Base-by-base conservation (phyloP, 37 sponge, comb jelly and placozoan species). In the Dysidea cf. avara region DNA sequence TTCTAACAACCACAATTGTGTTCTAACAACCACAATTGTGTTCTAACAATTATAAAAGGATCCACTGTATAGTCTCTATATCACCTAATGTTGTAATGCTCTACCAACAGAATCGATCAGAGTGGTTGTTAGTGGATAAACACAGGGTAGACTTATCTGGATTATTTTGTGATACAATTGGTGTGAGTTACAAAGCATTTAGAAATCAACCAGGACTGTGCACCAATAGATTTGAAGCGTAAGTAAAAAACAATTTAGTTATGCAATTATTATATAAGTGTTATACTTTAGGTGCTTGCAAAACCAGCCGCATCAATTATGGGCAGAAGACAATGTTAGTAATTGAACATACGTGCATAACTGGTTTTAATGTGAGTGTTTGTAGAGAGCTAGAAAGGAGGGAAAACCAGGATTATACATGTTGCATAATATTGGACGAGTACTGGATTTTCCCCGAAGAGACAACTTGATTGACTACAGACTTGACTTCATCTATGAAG, bases 101-200 rank as follows among this genome's bases (percentile, higher is more conserved):
- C n/a, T n/a, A n/a, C n/a, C n/a, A 43, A 7, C 30, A 81, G 38
- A 83, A 90, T 52, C 59, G 62, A 34, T 61, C 81, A 29, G 86
- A 92, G 54, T 84, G 93, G 89, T 37, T 92, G 52, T 62, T 72
- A 2, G 79, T 92, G 3, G 70, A 65, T 31, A 83, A 83, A 47
- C 51, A 80, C 26, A n/a, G 79, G 39, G 80, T 88, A 49, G 93
- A 79, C 20, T 35, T 92, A 38, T 36, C 81, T 25, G 87, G 83
- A 74, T 0, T 64, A 13, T 66, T 53, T 14, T 92, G 93, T 64
- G 67, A 92, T 57, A 86, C 59, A 55, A 87, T 92, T 59, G 93
- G 93, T 0, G 75, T 83, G 24, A 25, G 34, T 62, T 80, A 92
- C 51, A 39, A 48, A 40, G 93, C 80, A 1, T 92, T 92, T 59